Evolutionary conservation across 1,140 invertebrate genomes (phyloP).

Genomic region (Megalopta genalis): DNA sequence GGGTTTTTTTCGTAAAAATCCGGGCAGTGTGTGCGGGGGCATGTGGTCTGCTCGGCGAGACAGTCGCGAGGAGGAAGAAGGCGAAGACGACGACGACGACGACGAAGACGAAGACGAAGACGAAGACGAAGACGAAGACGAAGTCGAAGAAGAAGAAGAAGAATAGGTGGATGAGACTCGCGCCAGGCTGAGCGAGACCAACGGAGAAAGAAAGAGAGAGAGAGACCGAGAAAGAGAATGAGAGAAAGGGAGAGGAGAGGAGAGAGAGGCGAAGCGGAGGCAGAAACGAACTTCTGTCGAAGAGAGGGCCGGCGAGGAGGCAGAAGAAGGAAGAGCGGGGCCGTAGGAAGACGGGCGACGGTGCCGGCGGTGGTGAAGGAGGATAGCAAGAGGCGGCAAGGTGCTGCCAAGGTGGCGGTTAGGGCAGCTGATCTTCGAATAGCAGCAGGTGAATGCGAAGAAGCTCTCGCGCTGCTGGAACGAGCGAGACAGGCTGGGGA

Average conservation of each 20-base stretch:
- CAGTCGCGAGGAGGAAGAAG: conserved; percentile 32
- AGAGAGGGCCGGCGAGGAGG: not conserved
- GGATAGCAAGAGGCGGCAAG: conserved; percentile 65
- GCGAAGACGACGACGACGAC: not conserved
- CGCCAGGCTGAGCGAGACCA: too few relatives aligned
- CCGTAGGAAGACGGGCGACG: conserved; percentile 39
- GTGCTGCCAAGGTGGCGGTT: conserved; percentile 77
- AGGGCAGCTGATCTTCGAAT: conserved; percentile 77
- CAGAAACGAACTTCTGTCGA: conserved; percentile 13
- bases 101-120: conserved; percentile 20
- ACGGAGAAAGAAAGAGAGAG: too few relatives aligned
- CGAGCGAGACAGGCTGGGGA: not conserved
- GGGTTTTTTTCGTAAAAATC: conserved; percentile 63
- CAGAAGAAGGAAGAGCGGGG: conserved; percentile 41
- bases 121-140: conserved; percentile 14
- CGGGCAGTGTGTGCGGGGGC: conserved; percentile 35
- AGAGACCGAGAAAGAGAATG: not conserved
- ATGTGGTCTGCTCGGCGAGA: conserved; percentile 46
- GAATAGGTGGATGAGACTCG: not conserved
- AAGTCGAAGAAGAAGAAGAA: not conserved
- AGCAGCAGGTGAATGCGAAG: conserved; percentile 77
- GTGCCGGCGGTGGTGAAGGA: conserved; percentile 49
- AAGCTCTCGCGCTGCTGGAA: conserved; percentile 57
- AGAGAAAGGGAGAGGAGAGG: not conserved
- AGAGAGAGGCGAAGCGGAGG: conserved; percentile 6